Base-by-base conservation (phyloP, 2,888 invertebrate species). In the Xylocampa areola region DNA sequence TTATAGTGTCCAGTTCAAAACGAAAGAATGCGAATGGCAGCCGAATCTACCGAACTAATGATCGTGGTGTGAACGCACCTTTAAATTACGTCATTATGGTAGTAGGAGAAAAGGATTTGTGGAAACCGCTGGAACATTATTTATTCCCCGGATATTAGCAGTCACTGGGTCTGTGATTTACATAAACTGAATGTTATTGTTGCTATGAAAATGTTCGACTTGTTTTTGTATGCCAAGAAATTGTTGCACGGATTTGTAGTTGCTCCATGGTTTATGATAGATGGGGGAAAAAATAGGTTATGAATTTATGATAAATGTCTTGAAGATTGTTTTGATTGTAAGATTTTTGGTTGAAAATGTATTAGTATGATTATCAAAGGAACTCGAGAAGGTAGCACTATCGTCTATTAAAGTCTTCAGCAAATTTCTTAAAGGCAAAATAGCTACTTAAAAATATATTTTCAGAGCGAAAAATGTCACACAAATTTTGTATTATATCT, bases 71-170 rank as follows among this genome's bases (percentile, higher is more conserved):
- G n/a, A n/a, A n/a, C n/a, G n/a, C n/a, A n/a, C n/a, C n/a, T n/a
- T 50, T 64, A 63, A 67, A 69, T 76, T 64, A 60, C 64, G 35
- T 43, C 49, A 64, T 76, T 68, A 61, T 40, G 37, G 29, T 35
- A 51, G 51, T 53, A 55, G 68, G 68, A 77, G 83, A 79, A 83
- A 82, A 77, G 80, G 79, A 80, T 82, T 83, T 81, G 73, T 63
- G 73, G 75, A 52, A 73, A 76, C 73, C 73, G 69, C 63, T 74
- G 68, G 73, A 76, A 80, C 84, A 82, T 87, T 85, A 87, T 86
- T 87, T 86, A 87, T 83, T 74, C 76, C 51, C 72, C 85, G 87
- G 87, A 88, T 87, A 87, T 87, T 86, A 86, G 82, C 85, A 85
- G 84, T 80, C 86, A 79, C 78, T 83, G 77, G 79, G 76, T 77